These are phyloP conservation scores for Aplysina aerophoba DNA, from an alignment of 37 sponge, comb jelly and placozoan species.

Conservation along the genomic window DNA sequence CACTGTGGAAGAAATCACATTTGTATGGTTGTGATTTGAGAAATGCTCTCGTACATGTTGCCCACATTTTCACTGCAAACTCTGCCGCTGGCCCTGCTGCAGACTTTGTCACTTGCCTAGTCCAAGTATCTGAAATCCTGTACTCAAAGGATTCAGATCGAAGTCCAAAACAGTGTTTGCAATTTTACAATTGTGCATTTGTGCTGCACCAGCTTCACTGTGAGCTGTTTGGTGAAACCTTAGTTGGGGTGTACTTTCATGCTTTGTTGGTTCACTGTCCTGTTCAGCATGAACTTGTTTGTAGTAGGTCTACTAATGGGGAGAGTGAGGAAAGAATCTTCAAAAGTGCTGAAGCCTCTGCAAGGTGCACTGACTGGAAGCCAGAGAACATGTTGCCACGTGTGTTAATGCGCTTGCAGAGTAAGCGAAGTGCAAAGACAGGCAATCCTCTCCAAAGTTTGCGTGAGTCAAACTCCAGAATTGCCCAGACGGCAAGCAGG, in stretches of 20 bases:
- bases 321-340: not conserved
- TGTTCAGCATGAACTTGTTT: not conserved
- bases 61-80: not conserved
- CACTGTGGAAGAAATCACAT: conserved; percentile 7
- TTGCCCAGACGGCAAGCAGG: not conserved
- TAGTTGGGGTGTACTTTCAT: not conserved
- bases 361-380: not conserved
- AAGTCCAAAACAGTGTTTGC: not conserved
- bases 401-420: not conserved
- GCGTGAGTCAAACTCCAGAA: not conserved
- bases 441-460: not conserved
- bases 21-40: not conserved
- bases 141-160: not conserved
- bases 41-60: not conserved
- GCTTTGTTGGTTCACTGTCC: not conserved
- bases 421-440: not conserved
- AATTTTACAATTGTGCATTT: not conserved
- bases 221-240: not conserved
- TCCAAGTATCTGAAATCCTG: not conserved
- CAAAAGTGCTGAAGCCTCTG: not conserved
- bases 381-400: not conserved
- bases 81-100: not conserved
- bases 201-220: not conserved
- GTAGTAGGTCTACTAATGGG: not conserved
- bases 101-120: not conserved